A percentile compares a stretch with the other conserved stretches of the same genome.
phyloP scores from a whole-genome alignment of 2,888 invertebrate species.

The Colostygia pectinataria region DNA sequence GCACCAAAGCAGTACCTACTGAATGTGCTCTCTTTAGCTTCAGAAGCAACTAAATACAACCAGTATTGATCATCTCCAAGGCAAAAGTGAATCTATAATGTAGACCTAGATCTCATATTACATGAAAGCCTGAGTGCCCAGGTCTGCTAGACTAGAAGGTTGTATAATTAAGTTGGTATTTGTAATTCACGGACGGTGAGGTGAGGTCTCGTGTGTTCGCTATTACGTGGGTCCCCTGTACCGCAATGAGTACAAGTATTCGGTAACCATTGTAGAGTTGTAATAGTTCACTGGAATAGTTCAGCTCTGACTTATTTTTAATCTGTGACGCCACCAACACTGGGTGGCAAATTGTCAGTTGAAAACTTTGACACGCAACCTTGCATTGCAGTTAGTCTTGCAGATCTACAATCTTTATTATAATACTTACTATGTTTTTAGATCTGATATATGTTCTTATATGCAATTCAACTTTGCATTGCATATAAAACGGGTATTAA shows the following conservation, averaged over 20 bases:
- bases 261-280: constrained; percentile 38
- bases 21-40: too few species aligned
- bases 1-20: too few species aligned
- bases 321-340: too few species aligned
- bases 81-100: background rate
- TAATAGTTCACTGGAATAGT: constrained; percentile 36
- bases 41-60: too few species aligned
- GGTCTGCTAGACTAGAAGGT: constrained; percentile 18
- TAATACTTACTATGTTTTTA: background rate
- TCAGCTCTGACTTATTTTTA: too few species aligned
- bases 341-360: too few species aligned
- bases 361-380: too few species aligned
- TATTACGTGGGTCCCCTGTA: constrained; percentile 50
- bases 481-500: too few species aligned
- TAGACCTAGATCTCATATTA: background rate
- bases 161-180: constrained; percentile 56
- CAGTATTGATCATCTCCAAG: background rate
- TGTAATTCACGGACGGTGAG: constrained; percentile 58
- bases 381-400: too few species aligned
- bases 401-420: too few species aligned
- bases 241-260: constrained; percentile 58
- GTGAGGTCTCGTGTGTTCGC: constrained; percentile 47
- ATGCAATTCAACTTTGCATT: too few species aligned
- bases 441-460: too few species aligned
- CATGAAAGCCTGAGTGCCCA: constrained; percentile 25